A percentile compares a stretch with the other conserved stretches of the same genome.
Evolutionary conservation across 2,113 vertebrate species (phyloP).

Genomic region (Numenius arquata): DNA sequence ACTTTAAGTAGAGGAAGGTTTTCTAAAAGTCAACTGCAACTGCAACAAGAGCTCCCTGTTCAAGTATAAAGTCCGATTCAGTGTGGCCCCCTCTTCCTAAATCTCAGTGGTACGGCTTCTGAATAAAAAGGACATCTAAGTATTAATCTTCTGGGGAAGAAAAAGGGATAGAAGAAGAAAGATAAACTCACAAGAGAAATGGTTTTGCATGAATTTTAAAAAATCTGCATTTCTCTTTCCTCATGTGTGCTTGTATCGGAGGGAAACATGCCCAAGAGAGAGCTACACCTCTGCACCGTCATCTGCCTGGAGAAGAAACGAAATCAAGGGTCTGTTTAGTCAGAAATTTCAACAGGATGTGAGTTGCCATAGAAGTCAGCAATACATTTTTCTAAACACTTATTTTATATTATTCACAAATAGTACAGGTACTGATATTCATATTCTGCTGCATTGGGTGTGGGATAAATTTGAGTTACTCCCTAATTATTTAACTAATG

Average conservation of each 20-base stretch:
- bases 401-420: not conserved
- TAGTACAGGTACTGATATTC: not conserved
- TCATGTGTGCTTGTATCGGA: rapidly evolving
- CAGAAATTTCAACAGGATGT: not conserved
- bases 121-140: not conserved
- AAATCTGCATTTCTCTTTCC: not conserved
- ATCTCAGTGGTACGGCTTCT: not conserved
- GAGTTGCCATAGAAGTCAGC: not conserved
- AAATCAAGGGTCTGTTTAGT: not conserved
- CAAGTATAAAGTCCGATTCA: not conserved
- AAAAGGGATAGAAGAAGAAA: not conserved
- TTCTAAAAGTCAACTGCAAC: not conserved
- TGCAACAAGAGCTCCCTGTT: not conserved
- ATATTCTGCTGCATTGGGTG: not conserved
- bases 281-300: not conserved
- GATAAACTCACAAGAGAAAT: not conserved
- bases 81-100: not conserved
- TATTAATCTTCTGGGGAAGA: not conserved
- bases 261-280: not conserved
- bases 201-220: not conserved
- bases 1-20: not conserved
- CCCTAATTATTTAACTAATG: not conserved
- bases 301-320: not conserved
- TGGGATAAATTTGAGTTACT: not conserved
- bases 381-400: not conserved